Percentiles rank a stretch among this genome's conserved stretches.
Evolutionary conservation across 2,113 vertebrate genomes (phyloP).

Genomic region (Orientallactaga bullata): DNA sequence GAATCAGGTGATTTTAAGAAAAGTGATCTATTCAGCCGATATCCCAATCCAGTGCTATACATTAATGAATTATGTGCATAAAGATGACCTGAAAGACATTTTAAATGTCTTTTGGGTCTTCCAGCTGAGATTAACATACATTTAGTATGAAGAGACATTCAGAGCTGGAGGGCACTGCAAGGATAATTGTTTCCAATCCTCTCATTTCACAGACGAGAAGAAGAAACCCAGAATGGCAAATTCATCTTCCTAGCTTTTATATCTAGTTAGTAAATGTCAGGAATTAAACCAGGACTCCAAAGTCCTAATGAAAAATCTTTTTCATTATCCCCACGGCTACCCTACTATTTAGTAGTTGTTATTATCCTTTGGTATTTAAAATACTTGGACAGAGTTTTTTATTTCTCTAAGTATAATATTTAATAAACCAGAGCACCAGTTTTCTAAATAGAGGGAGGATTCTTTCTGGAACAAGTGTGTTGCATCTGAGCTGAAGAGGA

Average conservation of each 20-base stretch:
- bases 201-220: slow-evolving; percentile 47
- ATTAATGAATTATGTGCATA: slow-evolving; percentile 49
- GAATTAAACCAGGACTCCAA: background rate
- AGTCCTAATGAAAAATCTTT: background rate
- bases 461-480: background rate
- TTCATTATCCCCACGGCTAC: background rate
- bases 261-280: slow-evolving; percentile 49
- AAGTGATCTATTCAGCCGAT: background rate
- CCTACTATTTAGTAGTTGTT: background rate
- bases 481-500: background rate
- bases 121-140: slow-evolving; percentile 27
- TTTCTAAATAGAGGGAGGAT: background rate
- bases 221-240: slow-evolving; percentile 2
- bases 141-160: slow-evolving; percentile 29
- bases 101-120: background rate
- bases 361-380: background rate
- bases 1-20: slow-evolving; percentile 37
- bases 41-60: background rate
- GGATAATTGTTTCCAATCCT: slow-evolving; percentile 30
- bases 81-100: slow-evolving; percentile 12
- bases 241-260: slow-evolving; percentile 18
- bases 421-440: background rate
- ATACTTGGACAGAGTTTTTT: background rate
- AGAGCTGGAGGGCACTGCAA: background rate
- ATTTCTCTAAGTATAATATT: background rate